Base-by-base conservation (phyloP, 2,797 vertebrate species). In the Sparidentex hasta region DNA sequence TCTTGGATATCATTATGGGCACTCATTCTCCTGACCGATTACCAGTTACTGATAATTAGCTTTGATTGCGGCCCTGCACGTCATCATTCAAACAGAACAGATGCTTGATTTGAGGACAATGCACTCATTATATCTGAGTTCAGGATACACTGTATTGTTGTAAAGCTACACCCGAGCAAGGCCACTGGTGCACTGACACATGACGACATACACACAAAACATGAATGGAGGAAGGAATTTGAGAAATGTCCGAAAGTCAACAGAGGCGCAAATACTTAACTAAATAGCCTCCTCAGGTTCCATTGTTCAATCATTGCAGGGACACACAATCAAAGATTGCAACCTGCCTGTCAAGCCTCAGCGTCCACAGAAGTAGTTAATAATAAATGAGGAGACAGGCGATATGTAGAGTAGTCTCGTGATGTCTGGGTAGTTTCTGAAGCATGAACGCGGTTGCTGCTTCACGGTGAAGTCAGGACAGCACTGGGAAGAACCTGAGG, bases 211-310 rank as follows among this genome's bases (percentile, higher is more conserved):
- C 51, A 66, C 80, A 81, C 80, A 81, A 86, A 84, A 86, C 74
- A 86, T 91, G 84, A 93, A 90, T 88, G 76, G 71, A 77, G 43
- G 71, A 48, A 94, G 80, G 90, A 93, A 93, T 93, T 81, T 46
- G 27, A 90, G 80, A 92, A 89, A 91, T 89, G 81, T 84, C 54
- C 75, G 66, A 85, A 91, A 92, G 88, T 83, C 89, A 93, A 90
- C 83, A 90, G 74, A 71, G 82, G 81, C 13, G 14, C 68, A 84
- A 81, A 83, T 84, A 77, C 48, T 67, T 29, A 0, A 80, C 73
- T 77, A 83, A 86, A 86, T 64, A 54, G 74, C 65, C 83, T 87
- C 62, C 89, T 84, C 75, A 38, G 80, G 87, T 88, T 94, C 91
- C 78, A 90, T 77, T 81, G 82, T 86, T 94, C 93, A 94, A 90